These are phyloP conservation scores for Diarsia rubi DNA, from an alignment of 2,888 invertebrate genomes.

Conservation along the genomic window DNA sequence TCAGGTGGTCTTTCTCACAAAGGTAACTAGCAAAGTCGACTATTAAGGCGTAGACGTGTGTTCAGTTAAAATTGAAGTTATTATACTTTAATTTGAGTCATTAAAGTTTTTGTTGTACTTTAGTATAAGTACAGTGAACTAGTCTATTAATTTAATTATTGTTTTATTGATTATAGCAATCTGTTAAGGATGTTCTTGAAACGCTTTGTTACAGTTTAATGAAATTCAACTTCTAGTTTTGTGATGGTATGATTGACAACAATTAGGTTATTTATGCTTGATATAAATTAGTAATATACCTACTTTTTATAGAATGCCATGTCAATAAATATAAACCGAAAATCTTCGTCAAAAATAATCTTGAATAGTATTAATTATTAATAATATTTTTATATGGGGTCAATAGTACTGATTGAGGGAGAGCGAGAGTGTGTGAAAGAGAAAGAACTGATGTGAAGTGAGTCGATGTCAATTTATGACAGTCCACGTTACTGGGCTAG, in stretches of 20 bases:
- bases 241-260: neutral
- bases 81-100: neutral
- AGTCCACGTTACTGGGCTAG: neutral
- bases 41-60: slow-evolving; percentile 20
- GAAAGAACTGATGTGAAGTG: neutral
- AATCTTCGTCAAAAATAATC: neutral
- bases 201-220: neutral
- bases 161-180: neutral
- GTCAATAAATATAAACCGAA: neutral
- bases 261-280: neutral
- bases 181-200: too few relatives aligned
- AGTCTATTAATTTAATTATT: neutral
- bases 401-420: neutral
- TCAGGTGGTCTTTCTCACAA: slow-evolving; percentile 44
- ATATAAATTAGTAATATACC: neutral
- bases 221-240: neutral
- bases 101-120: neutral
- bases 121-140: neutral
- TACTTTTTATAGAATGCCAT: neutral
- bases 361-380: too few relatives aligned
- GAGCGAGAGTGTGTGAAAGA: neutral
- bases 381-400: too few relatives aligned
- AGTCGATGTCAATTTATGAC: neutral
- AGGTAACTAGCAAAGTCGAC: slow-evolving; percentile 1
- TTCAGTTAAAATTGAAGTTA: slow-evolving; percentile 2